phyloP scores from a whole-genome alignment of 2,797 vertebrate genomes.

The Pyrocephalus nanus region DNA sequence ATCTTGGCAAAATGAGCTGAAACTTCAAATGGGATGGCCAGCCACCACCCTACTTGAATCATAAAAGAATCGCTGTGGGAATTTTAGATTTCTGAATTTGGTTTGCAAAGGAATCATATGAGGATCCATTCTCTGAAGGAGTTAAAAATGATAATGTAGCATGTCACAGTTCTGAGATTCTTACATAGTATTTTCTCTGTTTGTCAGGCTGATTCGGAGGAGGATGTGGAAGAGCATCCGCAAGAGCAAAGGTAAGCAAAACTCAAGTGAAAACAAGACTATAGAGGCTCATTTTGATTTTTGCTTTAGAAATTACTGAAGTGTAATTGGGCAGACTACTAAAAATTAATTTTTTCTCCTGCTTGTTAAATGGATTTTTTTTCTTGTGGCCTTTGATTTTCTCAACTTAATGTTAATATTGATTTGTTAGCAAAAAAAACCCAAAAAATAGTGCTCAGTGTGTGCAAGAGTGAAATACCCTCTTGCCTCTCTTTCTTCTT shows the following conservation, averaged over 20 bases:
- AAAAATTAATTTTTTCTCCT: background rate
- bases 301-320: background rate
- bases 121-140: background rate
- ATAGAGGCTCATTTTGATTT: background rate
- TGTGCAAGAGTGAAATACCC: background rate
- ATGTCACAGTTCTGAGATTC: background rate
- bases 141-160: background rate
- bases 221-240: slow-evolving; percentile 84
- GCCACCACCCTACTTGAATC: background rate
- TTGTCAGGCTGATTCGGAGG: slow-evolving; percentile 88
- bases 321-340: background rate
- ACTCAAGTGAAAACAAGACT: background rate
- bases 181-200: slow-evolving; percentile 45
- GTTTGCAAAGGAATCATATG: background rate
- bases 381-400: background rate
- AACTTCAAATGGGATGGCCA: background rate
- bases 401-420: background rate
- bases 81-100: background rate
- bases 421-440: background rate
- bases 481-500: background rate
- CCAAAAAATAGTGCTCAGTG: rapidly evolving
- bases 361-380: background rate
- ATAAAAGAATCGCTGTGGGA: background rate
- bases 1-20: background rate
- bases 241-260: slow-evolving; percentile 87